phyloP scores from a whole-genome alignment of 2,888 invertebrate genomes.

The Drosophila falleni region DNA sequence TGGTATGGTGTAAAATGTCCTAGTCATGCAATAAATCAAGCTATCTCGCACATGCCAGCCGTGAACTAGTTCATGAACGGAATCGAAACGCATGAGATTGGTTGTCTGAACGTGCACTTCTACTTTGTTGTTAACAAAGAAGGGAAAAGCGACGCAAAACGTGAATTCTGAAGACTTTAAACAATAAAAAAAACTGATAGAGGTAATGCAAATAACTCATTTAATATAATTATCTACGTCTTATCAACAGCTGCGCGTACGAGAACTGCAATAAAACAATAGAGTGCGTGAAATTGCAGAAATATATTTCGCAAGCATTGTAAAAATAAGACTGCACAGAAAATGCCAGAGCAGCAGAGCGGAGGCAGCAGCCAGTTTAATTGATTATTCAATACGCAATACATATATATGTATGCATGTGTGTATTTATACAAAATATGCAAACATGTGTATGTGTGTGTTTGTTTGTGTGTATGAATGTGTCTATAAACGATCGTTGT shows the following conservation, averaged over 20 bases:
- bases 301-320: slow-evolving; percentile 50
- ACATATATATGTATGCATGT: slow-evolving; percentile 41
- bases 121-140: slow-evolving; percentile 69
- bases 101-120: slow-evolving; percentile 51
- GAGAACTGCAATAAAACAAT: slow-evolving; percentile 8
- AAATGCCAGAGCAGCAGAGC: slow-evolving; percentile 63
- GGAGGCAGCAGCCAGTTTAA: slow-evolving; percentile 58
- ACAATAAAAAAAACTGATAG: slow-evolving; percentile 60
- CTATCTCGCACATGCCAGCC: slow-evolving; percentile 12
- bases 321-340: slow-evolving; percentile 37
- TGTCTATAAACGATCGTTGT: slow-evolving; percentile 36
- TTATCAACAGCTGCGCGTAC: slow-evolving; percentile 14
- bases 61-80: slow-evolving; percentile 48
- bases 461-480: slow-evolving; percentile 36
- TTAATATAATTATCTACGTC: slow-evolving; percentile 11
- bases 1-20: background rate
- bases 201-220: slow-evolving; percentile 58
- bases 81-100: slow-evolving; percentile 6
- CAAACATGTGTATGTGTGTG: slow-evolving; percentile 19
- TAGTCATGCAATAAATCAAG: background rate
- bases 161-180: slow-evolving; percentile 57
- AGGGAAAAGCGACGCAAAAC: slow-evolving; percentile 60
- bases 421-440: slow-evolving; percentile 8
- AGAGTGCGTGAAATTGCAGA: slow-evolving; percentile 22
- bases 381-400: slow-evolving; percentile 78